Evolutionary conservation across 2,113 vertebrate genomes (phyloP), one percentile per base, ranked within the genome.

Genomic region (Verasper variegatus): DNA sequence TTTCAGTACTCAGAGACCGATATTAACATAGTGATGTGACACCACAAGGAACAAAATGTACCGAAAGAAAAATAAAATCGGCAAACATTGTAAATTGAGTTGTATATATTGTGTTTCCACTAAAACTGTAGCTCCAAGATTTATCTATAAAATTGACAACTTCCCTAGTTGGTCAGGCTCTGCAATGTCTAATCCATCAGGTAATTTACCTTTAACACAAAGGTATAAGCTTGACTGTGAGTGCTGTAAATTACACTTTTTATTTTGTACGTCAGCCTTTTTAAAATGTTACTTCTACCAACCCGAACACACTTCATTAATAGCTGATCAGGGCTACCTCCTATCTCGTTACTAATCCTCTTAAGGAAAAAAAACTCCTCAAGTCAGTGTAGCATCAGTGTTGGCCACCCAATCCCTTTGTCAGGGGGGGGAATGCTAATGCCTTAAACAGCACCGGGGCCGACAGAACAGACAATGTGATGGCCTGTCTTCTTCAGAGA

Each of bases 261-360:
- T 88, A 87, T 90, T 89, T 86, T 71, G 55, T 74, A 64, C 18
- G 7, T 68, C 47, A 65, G 71, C 70, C 79, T 86, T 74, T 74
- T 85, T 80, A 88, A 91, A 91, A 90, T 80, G 71, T 56, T 71
- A 71, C 71, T 27, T 76, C 58, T 68, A 71, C 83, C 78, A 76
- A 88, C 69, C 81, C 24, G 21, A 81, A 86, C 87, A 90, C 78
- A 87, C 80, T 84, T 91, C 89, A 92, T 92, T 87, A 93, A 92
- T 92, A 92, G 76, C 86, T 89, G 77, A 92, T 79, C 80, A 90
- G 76, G 71, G 62, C 75, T 74, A 73, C 68, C 71, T 71, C 78
- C 76, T 90, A 87, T 93, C 91, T 51, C 74, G 76, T 92, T 92
- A 92, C 92, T 90, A 92, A 92, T 92, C 92, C 88, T 85, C 81